Evolutionary conservation across 1,140 invertebrate genomes (phyloP).

Genomic region (Ceratitis capitata): DNA sequence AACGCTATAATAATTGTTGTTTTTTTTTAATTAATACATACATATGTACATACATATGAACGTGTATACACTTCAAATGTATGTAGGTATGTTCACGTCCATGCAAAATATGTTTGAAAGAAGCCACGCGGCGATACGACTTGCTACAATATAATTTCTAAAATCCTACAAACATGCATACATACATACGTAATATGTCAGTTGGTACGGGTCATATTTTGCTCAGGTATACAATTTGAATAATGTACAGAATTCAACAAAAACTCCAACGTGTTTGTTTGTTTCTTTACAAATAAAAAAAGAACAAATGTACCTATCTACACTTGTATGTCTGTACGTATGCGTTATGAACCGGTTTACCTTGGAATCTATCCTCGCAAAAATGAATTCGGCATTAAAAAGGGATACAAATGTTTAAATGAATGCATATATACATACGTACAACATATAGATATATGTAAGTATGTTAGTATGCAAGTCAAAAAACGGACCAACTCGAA

Average conservation of each 20-base stretch:
- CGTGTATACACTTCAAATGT: neutral
- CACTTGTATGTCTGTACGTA: neutral
- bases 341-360: neutral
- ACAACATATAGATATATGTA: neutral
- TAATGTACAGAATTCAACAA: neutral
- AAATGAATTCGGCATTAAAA: neutral
- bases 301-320: too few species aligned
- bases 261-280: too few species aligned
- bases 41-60: neutral
- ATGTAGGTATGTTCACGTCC: too few species aligned
- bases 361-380: neutral
- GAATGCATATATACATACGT: neutral
- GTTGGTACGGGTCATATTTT: too few species aligned
- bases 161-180: neutral
- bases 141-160: neutral
- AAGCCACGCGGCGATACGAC: too few species aligned
- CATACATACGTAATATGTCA: too few species aligned
- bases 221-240: neutral
- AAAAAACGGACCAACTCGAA: too few species aligned
- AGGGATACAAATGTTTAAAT: neutral
- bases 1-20: neutral
- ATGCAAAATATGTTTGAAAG: too few species aligned
- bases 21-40: too few species aligned
- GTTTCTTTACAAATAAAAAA: too few species aligned
- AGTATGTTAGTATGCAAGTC: neutral